Conservation (phyloP, 2,888 invertebrate genomes). For the Arrhopalites spinosus region DNA sequence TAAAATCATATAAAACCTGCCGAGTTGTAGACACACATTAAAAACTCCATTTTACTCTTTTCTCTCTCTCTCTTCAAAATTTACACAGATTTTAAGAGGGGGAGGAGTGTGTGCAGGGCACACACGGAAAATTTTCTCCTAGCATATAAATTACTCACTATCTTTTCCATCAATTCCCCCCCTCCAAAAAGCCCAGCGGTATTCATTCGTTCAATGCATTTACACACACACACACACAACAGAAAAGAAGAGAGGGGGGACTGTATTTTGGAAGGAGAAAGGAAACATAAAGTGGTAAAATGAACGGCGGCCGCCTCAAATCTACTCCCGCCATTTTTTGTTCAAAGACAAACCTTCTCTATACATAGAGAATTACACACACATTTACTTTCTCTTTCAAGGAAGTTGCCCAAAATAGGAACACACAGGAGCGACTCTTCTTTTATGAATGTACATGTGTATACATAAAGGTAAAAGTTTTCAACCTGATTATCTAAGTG, state of each 20-base stretch:
- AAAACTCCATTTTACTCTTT: background rate
- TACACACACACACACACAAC: background rate
- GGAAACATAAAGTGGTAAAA: too few relatives aligned
- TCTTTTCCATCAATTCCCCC: constrained; percentile 11
- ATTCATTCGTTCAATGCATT: constrained; percentile 4
- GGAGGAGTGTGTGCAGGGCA: background rate
- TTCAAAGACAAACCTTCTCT: too few relatives aligned
- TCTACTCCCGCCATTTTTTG: too few relatives aligned
- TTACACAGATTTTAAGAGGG: too few relatives aligned
- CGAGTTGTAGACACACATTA: too few relatives aligned
- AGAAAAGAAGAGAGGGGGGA: background rate
- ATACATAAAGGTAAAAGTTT: constrained; percentile 41
- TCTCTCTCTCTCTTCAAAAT: constrained; percentile 2
- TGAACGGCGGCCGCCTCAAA: too few relatives aligned
- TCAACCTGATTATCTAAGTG: constrained; percentile 52
- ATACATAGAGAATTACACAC: too few relatives aligned
- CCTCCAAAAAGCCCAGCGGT: background rate
- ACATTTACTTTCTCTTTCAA: too few relatives aligned
- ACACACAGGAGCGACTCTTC: background rate
- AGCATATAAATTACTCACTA: constrained; percentile 20
- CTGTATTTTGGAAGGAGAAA: too few relatives aligned
- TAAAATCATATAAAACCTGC: too few relatives aligned
- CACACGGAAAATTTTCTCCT: background rate
- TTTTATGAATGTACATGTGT: background rate
- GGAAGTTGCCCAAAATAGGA: constrained; percentile 7